Base-by-base conservation (phyloP, 2,888 invertebrate species). In the Psylliodes chrysocephalus region DNA sequence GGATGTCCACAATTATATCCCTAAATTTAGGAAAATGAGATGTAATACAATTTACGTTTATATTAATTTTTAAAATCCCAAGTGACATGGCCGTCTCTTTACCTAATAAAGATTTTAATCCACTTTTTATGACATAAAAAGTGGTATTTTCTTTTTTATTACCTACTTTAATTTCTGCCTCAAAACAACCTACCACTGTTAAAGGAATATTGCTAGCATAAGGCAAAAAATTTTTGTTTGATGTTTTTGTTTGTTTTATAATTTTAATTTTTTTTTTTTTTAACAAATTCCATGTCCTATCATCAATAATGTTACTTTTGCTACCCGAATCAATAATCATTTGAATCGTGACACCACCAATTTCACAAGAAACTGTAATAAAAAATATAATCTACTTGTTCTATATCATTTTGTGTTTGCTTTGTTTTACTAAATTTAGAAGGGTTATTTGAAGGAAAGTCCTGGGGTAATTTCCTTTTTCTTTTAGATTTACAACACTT, bases 251-350 rank as follows among this genome's bases (percentile, higher is more conserved):
- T n/a, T n/a, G n/a, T n/a, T n/a, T n/a, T n/a, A n/a, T n/a, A n/a
- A n/a, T n/a, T 33, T 44, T 57, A 18, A 67, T 53, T 35, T 52
- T 52, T 28, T 42, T 38, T 38, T 64, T 1, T 59, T 74, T 73
- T 33, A 67, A 49, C 14, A 7, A 8, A 33, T 67, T 33, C 72
- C 71, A 75, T 2, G 71, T 67, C 28, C 47, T 44, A 7, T 67
- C 51, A 15, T 52, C 66, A 12, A 73, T 57, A 10, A 73, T 49
- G 30, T 75, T 74, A 7, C 68, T 65, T 51, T 60, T 66, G 33
- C 70, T 64, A n/a, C 73, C 74, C 0, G 73, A 74, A 51, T 73
- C 71, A 15, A 75, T 67, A 5, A 74, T 17, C 57, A 73, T 60
- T 4, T 44, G 8, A 10, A 14, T 33, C 12, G 14, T 12, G 17